Evolutionary conservation across 2,797 vertebrate genomes (phyloP), one percentile per base, ranked within the genome.

Genomic region (Ceryle rudis): DNA sequence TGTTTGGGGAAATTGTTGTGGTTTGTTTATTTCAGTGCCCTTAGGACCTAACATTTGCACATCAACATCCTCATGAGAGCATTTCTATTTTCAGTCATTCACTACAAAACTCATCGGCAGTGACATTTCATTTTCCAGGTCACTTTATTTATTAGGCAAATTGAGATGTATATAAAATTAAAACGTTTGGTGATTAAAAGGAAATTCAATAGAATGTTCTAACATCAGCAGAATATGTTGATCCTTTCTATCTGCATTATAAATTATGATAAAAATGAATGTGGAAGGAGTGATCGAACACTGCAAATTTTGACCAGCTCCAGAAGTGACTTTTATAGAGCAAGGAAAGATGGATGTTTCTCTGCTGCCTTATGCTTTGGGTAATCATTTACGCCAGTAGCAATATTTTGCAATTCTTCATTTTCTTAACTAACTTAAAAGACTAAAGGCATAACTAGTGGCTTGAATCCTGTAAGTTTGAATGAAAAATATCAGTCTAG

Each of bases 1-100:
- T 80, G 83, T 93, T 86, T 89, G 60, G 91, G 84, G 73, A 91
- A 61, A 65, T 89, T 91, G 90, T 82, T 89, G 81, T 12, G 2
- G 54, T 89, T 94, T 92, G 89, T 93, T 96, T 95, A 80, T 91
- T 91, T 87, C 81, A 71, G 26, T 96, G 75, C 84, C 92, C 92
- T 69, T 74, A 91, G 75, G 86, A 94, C 69, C 46, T 94, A 88
- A 65, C 86, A 75, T 96, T 95, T 86, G 81, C 62, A 78, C 83
- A 89, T 93, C 89, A 83, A 51, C 72, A 29, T 95, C 83, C 86
- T 94, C 83, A 49, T 49, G 89, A 95, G 66, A 93, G 61, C 78
- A 41, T 89, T 84, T 93, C 83, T 94, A 16, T 90, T 94, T 96
- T 85, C 80, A 93, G 88, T 93, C 90, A 81, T 90, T 92, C 73